A percentile compares a stretch with the other conserved stretches of the same genome.
These are phyloP conservation scores for Bos indicus DNA, from an alignment of 2,113 vertebrate species.

Conservation along the genomic window DNA sequence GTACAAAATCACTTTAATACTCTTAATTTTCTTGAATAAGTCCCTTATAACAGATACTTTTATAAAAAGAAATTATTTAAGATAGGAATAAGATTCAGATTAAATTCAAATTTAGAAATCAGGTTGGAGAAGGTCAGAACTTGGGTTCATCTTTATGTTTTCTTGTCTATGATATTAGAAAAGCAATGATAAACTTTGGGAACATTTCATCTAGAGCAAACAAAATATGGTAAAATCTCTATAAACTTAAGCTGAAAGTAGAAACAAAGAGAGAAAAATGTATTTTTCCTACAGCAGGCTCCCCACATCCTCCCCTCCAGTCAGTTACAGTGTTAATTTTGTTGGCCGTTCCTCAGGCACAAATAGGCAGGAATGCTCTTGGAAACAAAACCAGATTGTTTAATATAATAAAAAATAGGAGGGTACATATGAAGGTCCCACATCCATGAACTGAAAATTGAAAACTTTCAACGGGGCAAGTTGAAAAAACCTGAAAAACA, in stretches of 20 bases:
- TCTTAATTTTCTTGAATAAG: slow-evolving; percentile 2
- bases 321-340: neutral
- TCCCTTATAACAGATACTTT: neutral
- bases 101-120: slow-evolving; percentile 30
- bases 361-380: slow-evolving; percentile 37
- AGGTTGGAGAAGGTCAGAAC: neutral
- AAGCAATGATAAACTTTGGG: slow-evolving; percentile 37
- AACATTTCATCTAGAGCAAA: slow-evolving; percentile 24
- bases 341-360: slow-evolving; percentile 29
- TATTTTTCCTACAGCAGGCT: neutral
- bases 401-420: slow-evolving; percentile 60
- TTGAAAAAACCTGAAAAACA: slow-evolving; percentile 43
- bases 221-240: slow-evolving; percentile 48
- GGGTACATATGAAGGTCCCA: slow-evolving; percentile 33
- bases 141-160: neutral
- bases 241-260: slow-evolving; percentile 42
- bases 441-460: slow-evolving; percentile 53
- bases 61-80: slow-evolving; percentile 28
- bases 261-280: neutral
- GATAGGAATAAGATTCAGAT: neutral
- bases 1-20: slow-evolving; percentile 27
- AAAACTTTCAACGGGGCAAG: slow-evolving; percentile 52
- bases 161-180: neutral
- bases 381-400: slow-evolving; percentile 34
- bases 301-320: neutral